Conservation (phyloP, 2,888 invertebrate genomes). For the Apodemia duryi region DNA sequence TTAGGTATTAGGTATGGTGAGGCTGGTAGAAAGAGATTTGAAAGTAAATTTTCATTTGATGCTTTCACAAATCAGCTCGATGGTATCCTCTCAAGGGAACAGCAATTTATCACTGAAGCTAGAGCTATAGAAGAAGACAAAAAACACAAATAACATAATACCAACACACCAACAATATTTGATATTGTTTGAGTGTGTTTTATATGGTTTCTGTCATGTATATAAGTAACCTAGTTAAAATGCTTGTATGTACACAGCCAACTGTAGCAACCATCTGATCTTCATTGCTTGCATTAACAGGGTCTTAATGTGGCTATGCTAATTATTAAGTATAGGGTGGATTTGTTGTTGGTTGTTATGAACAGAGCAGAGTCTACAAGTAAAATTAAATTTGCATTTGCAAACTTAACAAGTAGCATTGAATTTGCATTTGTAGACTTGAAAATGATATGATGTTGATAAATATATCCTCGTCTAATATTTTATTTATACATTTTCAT, state of each 20-base stretch:
- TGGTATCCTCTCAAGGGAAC: slow-evolving; percentile 65
- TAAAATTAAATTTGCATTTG: too few species aligned
- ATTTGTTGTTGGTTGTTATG: too few species aligned
- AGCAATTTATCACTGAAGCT: slow-evolving; percentile 63
- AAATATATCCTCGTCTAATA: too few species aligned
- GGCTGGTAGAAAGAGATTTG: slow-evolving; percentile 86
- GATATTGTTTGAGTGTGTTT: slow-evolving; percentile 70
- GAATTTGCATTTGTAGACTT: too few species aligned
- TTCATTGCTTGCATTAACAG: too few species aligned
- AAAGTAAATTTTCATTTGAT: slow-evolving; percentile 89
- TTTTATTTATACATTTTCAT: too few species aligned
- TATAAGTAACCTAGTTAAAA: accelerated
- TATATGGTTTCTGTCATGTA: background rate
- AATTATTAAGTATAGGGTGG: background rate
- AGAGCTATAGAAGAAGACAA: slow-evolving; percentile 62
- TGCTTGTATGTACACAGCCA: too few species aligned
- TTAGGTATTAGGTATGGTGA: slow-evolving; percentile 84
- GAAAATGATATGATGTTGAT: too few species aligned
- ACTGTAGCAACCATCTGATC: too few species aligned
- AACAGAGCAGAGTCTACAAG: too few species aligned
- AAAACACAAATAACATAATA: slow-evolving; percentile 64
- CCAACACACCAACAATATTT: slow-evolving; percentile 63
- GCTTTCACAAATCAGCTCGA: slow-evolving; percentile 87
- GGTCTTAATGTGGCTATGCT: background rate
- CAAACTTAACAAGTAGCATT: too few species aligned